Conservation (phyloP, 2,113 vertebrate species). For the Varanus komodoensis region DNA sequence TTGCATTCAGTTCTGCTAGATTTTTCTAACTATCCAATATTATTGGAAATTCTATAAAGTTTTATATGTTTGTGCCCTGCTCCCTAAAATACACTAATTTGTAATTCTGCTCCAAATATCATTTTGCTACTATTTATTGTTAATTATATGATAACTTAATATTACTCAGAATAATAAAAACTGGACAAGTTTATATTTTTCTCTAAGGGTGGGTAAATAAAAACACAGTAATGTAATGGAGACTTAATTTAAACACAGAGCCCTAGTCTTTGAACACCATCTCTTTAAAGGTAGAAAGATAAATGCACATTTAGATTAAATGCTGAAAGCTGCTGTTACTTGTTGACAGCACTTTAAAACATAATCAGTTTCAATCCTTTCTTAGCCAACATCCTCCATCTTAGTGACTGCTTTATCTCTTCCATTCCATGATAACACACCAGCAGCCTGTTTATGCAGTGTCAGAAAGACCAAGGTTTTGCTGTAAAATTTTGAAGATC, state of each 20-base stretch:
- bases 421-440: slow-evolving; percentile 15
- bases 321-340: background rate
- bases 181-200: background rate
- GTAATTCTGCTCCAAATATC: background rate
- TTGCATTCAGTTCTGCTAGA: background rate
- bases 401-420: slow-evolving; percentile 40
- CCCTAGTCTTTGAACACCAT: background rate
- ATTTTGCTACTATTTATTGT: background rate
- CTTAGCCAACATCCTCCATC: slow-evolving; percentile 11
- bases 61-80: background rate
- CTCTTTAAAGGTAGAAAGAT: slow-evolving; percentile 31
- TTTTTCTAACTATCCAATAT: background rate
- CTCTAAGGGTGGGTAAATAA: background rate
- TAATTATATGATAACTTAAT: background rate
- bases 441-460: background rate
- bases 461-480: background rate
- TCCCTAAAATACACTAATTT: background rate
- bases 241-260: slow-evolving; percentile 30
- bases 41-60: background rate
- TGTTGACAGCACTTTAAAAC: slow-evolving; percentile 39
- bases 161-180: background rate
- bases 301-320: slow-evolving; percentile 40
- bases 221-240: background rate
- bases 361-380: slow-evolving; percentile 31
- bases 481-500: slow-evolving; percentile 15